Evolutionary conservation across 2,797 vertebrate genomes (phyloP).

Genomic region (Urophycis tenuis): DNA sequence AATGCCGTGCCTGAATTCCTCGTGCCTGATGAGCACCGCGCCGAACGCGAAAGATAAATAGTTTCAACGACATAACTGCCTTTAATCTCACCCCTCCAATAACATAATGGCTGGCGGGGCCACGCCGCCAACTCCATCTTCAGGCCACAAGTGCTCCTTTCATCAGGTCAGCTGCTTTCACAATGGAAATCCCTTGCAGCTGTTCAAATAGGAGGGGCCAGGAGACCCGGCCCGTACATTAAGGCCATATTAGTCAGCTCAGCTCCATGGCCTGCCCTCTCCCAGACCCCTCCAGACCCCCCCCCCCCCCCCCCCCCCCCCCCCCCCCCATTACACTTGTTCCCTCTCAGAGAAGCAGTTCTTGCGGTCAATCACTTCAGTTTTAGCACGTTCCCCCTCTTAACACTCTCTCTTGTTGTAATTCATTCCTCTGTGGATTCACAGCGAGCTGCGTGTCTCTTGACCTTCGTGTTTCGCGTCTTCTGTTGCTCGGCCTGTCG

Average conservation of each 20-base stretch:
- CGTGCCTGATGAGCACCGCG: slow-evolving; percentile 51
- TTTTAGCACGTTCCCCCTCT: slow-evolving; percentile 18
- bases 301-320: slow-evolving; percentile 21
- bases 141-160: slow-evolving; percentile 71
- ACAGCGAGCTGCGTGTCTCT: no score
- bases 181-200: slow-evolving; percentile 78
- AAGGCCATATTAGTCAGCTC: slow-evolving; percentile 49
- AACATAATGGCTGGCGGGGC: slow-evolving; percentile 72
- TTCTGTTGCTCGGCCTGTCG: slow-evolving; percentile 1
- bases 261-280: no score
- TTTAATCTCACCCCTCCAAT: slow-evolving; percentile 67
- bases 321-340: neutral
- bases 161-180: slow-evolving; percentile 73
- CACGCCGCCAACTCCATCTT: slow-evolving; percentile 48
- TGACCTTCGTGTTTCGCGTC: slow-evolving; percentile 12
- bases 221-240: slow-evolving; percentile 52
- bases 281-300: no score
- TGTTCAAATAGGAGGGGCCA: slow-evolving; percentile 71
- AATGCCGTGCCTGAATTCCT: slow-evolving; percentile 63
- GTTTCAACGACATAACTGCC: slow-evolving; percentile 64
- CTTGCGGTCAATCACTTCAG: neutral
- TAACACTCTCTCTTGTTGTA: slow-evolving; percentile 9
- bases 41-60: slow-evolving; percentile 65
- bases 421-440: slow-evolving; percentile 18
- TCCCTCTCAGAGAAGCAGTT: neutral